These are phyloP conservation scores for Galago senegalensis DNA, from an alignment of 2,797 vertebrate genomes.

Conservation along the genomic window DNA sequence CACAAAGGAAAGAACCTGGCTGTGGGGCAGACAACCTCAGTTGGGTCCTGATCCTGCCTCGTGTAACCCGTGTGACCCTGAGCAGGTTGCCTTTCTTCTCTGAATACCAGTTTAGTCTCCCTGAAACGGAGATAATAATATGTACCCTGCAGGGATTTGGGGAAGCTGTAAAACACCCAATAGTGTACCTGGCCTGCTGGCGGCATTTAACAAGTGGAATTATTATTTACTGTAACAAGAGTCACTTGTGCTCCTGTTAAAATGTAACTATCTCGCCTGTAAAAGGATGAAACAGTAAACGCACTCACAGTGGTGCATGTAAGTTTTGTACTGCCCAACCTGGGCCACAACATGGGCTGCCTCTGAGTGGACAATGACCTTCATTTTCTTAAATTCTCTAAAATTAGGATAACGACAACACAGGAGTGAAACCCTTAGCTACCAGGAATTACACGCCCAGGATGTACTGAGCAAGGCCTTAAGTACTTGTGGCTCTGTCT, in stretches of 20 bases:
- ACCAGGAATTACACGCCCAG: not conserved
- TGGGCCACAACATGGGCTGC: not conserved
- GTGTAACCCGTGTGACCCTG: not conserved
- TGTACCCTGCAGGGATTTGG: not conserved
- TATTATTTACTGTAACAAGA: not conserved
- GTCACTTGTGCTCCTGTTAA: not conserved
- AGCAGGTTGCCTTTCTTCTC: not conserved
- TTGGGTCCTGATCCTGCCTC: not conserved
- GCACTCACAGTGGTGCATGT: not conserved
- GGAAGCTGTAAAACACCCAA: not conserved
- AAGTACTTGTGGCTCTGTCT: not conserved
- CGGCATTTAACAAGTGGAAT: not conserved
- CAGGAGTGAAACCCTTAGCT: not conserved
- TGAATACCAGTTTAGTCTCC: not conserved
- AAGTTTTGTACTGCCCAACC: not conserved
- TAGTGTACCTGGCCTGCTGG: not conserved
- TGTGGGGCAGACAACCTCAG: not conserved
- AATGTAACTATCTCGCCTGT: not conserved
- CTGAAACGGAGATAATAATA: not conserved
- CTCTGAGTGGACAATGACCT: not conserved
- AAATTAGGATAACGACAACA: not conserved
- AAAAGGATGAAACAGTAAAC: not conserved
- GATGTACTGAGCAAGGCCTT: not conserved
- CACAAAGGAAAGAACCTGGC: not conserved
- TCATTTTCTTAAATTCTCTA: constrained; percentile 1